Base-by-base conservation (phyloP, 2,888 invertebrate genomes). In the Erebia palarica region DNA sequence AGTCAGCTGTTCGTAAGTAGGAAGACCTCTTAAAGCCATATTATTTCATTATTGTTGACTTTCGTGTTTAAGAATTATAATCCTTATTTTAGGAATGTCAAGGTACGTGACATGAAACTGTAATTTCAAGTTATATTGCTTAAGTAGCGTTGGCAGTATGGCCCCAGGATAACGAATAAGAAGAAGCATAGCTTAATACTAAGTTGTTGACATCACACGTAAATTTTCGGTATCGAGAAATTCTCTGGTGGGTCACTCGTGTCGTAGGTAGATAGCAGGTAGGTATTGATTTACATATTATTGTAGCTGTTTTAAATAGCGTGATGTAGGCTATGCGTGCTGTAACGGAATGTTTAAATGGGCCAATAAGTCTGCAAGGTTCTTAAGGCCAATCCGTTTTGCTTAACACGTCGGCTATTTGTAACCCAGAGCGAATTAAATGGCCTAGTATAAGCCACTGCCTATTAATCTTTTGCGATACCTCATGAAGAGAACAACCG, bases 351-450 rank as follows among this genome's bases (percentile, higher is more conserved):
- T 73, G 71, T 73, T 75, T 74, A 70, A 75, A 72, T 70, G 61
- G 72, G 66, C 75, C 71, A 75, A 75, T 76, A 73, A 74, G 71
- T 73, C 68, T 60, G 72, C 55, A 69, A 60, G 66, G 72, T 72
- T 71, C 74, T 75, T 76, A 69, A 61, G 75, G 72, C 72, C 75
- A 71, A 77, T 78, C 75, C 75, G 73, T 79, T 79, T 80, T 78
- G 73, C 79, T 67, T 74, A 78, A 75, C 80, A 80, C 75, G 79
- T 80, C 77, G 70, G 73, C 77, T 76, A 81, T 81, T 80, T 81
- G 80, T 80, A 79, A 77, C 77, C 75, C 69, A 73, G 71, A 78
- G 77, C 75, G 78, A 79, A 80, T 80, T 79, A 78, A 79, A 76
- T 74, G 75, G 77, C 73, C 77, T 75, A 71, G 75, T 75, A 76